These are phyloP conservation scores for Caenorhabditis virilis DNA, from an alignment of 2,888 invertebrate genomes.

Conservation along the genomic window DNA sequence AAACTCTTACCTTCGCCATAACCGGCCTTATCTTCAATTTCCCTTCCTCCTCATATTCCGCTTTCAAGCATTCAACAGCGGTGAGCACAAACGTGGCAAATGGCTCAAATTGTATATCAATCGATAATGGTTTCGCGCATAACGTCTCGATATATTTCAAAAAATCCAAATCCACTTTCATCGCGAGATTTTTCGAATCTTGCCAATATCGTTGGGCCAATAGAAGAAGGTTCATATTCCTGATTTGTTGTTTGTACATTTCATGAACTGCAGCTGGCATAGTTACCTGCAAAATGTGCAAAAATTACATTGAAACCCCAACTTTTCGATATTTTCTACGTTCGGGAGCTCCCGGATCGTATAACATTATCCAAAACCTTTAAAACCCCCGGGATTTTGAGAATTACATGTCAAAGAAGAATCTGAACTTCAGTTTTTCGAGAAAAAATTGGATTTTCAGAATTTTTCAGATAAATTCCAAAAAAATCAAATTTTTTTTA, in stretches of 20 bases:
- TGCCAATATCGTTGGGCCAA: constrained; percentile 28
- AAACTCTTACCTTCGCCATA: constrained; percentile 13
- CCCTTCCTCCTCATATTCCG: constrained; percentile 28
- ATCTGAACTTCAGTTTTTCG: too few relatives aligned
- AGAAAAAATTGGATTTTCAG: too few relatives aligned
- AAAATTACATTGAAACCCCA: background rate
- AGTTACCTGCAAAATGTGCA: background rate
- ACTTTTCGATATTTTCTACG: too few relatives aligned
- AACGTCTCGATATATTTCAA: constrained; percentile 26
- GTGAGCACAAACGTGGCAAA: constrained; percentile 24
- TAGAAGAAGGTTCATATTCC: constrained; percentile 1
- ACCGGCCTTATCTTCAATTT: constrained; percentile 8
- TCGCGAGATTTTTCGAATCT: constrained; percentile 19
- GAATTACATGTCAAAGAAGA: too few relatives aligned
- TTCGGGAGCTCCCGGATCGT: too few relatives aligned
- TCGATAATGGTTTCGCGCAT: constrained; percentile 11
- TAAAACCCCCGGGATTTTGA: too few relatives aligned
- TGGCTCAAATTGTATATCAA: constrained; percentile 20
- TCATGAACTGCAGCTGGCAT: constrained; percentile 14
- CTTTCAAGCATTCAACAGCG: constrained; percentile 17
- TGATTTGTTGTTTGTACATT: constrained; percentile 8
- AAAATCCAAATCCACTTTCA: constrained; percentile 14
- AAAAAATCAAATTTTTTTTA: too few relatives aligned
- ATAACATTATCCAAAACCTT: too few relatives aligned
- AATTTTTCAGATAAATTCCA: too few relatives aligned